Conservation (phyloP, 1,140 invertebrate genomes). For the Pogonognathellus flavescens region DNA sequence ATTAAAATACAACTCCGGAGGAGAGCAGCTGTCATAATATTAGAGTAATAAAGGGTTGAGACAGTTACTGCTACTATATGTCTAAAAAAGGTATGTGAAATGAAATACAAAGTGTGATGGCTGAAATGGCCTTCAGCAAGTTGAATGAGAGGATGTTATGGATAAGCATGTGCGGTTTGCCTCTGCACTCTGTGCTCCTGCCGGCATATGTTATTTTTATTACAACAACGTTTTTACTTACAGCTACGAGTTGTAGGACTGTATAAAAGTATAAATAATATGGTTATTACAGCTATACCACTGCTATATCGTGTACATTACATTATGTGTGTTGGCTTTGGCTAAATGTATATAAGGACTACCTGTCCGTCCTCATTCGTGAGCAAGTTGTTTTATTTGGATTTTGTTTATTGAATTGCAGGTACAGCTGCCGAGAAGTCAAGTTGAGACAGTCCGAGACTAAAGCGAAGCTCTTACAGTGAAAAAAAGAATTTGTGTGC, state of each 20-base stretch:
- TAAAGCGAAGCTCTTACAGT: too few relatives aligned
- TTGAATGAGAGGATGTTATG: constrained; percentile 39
- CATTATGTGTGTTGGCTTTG: background rate
- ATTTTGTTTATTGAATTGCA: background rate
- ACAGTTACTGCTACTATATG: background rate
- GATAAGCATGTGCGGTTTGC: constrained; percentile 11
- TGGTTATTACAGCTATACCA: too few relatives aligned
- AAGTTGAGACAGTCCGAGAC: background rate
- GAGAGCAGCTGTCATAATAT: constrained; percentile 29
- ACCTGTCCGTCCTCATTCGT: background rate
- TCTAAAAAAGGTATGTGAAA: background rate
- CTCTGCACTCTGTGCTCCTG: too few relatives aligned
- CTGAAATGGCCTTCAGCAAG: constrained; percentile 13
- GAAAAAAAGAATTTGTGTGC: background rate
- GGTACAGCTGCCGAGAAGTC: constrained; percentile 3
- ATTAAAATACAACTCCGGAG: constrained; percentile 4
- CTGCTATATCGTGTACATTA: background rate
- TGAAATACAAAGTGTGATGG: background rate
- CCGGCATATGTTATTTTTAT: too few relatives aligned
- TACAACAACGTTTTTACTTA: too few relatives aligned
- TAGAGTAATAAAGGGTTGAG: constrained; percentile 26
- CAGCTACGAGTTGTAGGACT: too few relatives aligned
- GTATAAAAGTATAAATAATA: too few relatives aligned
- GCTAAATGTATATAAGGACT: background rate
- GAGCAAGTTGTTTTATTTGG: background rate